phyloP scores from a whole-genome alignment of 2,113 vertebrate genomes.

The Forbesichthys papilliferus region DNA sequence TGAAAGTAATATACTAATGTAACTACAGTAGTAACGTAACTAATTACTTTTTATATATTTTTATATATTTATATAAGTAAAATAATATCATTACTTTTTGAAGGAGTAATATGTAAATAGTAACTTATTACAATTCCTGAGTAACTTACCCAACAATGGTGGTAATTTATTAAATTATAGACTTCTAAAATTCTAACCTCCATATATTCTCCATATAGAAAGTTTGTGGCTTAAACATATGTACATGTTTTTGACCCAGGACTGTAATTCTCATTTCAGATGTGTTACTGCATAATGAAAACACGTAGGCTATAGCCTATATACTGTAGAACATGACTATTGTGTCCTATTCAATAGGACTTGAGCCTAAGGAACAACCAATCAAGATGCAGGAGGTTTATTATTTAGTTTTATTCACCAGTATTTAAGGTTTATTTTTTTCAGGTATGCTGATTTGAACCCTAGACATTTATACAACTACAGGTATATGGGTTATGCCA shows the following conservation, averaged over 20 bases:
- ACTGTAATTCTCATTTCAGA: not conserved
- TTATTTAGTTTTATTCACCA: conserved; percentile 23
- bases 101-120: too few relatives aligned
- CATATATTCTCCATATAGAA: not conserved
- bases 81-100: too few relatives aligned
- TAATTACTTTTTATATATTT: too few relatives aligned
- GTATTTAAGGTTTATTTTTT: too few relatives aligned
- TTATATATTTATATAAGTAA: too few relatives aligned
- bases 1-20: too few relatives aligned
- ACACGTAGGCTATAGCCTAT: too few relatives aligned
- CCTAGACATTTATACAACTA: not conserved
- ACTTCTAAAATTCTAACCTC: not conserved
- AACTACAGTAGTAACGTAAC: too few relatives aligned
- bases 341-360: not conserved
- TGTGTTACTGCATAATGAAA: not conserved
- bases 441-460: not conserved
- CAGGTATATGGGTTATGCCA: not conserved
- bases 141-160: too few relatives aligned
- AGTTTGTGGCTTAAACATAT: not conserved
- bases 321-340: too few relatives aligned
- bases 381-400: not conserved
- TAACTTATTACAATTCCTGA: too few relatives aligned
- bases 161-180: too few relatives aligned
- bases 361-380: not conserved
- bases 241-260: not conserved